Evolutionary conservation across 1,140 invertebrate species (phyloP), one percentile per base, ranked within the genome.

Genomic region (Agraylea sexmaculata): DNA sequence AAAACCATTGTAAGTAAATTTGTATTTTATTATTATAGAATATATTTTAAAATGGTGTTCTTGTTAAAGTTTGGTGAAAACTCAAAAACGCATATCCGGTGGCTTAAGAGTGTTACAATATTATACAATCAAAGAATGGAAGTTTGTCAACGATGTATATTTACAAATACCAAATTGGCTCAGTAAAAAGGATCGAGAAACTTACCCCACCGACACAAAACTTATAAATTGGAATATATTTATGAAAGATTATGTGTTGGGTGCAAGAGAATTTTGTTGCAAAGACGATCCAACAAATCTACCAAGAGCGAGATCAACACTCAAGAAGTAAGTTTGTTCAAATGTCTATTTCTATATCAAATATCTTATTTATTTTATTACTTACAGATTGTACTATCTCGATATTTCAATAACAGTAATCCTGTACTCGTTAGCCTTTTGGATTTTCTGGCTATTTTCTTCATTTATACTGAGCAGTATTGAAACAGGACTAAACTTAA

Each of bases 121-220:
- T 58, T 94, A 92, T 55, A 91, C 87, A 4, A 85, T 77, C 2
- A 78, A 82, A 53, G 68, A 82, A 50, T 93, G 87, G 87, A 64
- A 70, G 29, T 93, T 92, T 57, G 64, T 59, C 28, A 86, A 84
- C 44, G 76, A 84, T 3, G 78, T 78, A 36, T 69, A 86, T 42
- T 59, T 63, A 44, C 54, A 76, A 46, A 52, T 94, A 11, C 64
- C 70, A 25, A 49, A 68, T 1, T 59, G 58, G 21, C 51, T 94
- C 44, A 63, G 74, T 55, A 53, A 64, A 31, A 56, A 63, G 12
- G 80, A 83, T 51, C 60, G 66, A 44, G 59, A 73, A 19, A 54
- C 57, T 0, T 80, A 80, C 43, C 71, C 71, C 46, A 75, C 74
- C 6, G 71, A 75, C 28, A 53, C 60, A 53, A 17, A 62, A 66